A percentile compares a stretch with the other conserved stretches of the same genome.
phyloP scores from a whole-genome alignment of 2,797 vertebrate genomes.

The Premnoplex brunnescens region DNA sequence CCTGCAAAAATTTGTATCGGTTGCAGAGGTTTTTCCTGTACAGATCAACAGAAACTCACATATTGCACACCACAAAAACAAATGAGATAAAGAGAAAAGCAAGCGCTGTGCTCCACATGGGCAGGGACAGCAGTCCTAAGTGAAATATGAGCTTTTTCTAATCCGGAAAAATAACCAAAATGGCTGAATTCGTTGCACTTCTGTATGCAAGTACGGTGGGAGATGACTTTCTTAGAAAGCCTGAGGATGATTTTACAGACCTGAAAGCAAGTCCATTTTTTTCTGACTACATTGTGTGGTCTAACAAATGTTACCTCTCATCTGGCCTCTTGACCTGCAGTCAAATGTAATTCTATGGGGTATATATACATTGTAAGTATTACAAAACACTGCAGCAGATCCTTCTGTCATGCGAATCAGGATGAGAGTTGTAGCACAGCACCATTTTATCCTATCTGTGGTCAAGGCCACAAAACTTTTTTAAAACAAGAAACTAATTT shows the following conservation, averaged over 20 bases:
- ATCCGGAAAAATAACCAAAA: background rate
- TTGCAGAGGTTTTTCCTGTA: background rate
- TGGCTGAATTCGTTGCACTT: background rate
- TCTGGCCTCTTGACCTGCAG: background rate
- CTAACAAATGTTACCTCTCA: background rate
- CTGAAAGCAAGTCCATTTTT: background rate
- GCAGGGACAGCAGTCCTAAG: background rate
- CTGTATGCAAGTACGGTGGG: background rate
- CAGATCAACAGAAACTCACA: background rate
- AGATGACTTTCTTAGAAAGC: background rate
- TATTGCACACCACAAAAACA: background rate
- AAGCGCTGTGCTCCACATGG: background rate
- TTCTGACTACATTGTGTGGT: background rate
- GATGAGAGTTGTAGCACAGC: background rate
- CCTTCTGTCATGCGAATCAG: background rate
- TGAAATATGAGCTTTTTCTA: background rate
- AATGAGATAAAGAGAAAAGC: background rate
- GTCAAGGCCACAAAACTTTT: background rate
- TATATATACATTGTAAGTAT: background rate
- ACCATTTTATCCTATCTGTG: background rate
- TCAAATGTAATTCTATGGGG: background rate
- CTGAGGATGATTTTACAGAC: background rate
- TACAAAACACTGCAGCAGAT: background rate
- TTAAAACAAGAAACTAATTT: background rate
- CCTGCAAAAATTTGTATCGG: background rate